Base-by-base conservation (phyloP, 2,797 vertebrate species). In the Strix occidentalis region DNA sequence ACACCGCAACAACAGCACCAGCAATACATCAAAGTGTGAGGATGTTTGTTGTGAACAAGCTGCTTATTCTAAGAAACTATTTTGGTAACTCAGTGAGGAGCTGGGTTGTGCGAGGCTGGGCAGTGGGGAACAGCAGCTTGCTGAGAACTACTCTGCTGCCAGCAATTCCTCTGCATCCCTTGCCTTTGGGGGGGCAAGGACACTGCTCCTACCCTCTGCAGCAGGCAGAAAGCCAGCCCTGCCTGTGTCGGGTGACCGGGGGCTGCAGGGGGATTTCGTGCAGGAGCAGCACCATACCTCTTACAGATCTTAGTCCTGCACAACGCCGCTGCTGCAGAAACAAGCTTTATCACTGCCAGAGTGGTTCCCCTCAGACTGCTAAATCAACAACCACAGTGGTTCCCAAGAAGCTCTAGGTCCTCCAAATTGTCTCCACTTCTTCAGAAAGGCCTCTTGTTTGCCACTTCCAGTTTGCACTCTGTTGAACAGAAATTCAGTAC, bases 1-100 rank as follows among this genome's bases (percentile, higher is more conserved):
- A 5, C 65, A 64, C 87, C 65, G 72, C 82, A 60, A 37, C 24
- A 91, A 7, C 83, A 74, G 66, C 26, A 66, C 58, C 63, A 65
- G 37, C 23, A 45, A 11, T 7, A 95, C 87, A 95, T 96, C 88
- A 92, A 91, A 88, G 90, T 35, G 48, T 0, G 9, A 75, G n/a
- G 66, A 4, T 28, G 81, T 81, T 94, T 87, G 75, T 60, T 80
- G 50, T 16, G 78, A 92, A 64, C 6, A 58, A 90, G 81, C 81
- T 90, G 90, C 78, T 95, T 61, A 6, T 87, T 93, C 75, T 31
- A 60, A 86, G 72, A 58, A 87, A 80, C 43, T 28, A 71, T 31
- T 46, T 13, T 6, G 4, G 66, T 33, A 48, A 35, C 10, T 83
- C 75, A 11, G 35, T 4, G 10, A 50, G 69, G 58, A 89, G 45